Evolutionary conservation across 2,113 vertebrate genomes (phyloP).

Genomic region (Cichladusa arquata): DNA sequence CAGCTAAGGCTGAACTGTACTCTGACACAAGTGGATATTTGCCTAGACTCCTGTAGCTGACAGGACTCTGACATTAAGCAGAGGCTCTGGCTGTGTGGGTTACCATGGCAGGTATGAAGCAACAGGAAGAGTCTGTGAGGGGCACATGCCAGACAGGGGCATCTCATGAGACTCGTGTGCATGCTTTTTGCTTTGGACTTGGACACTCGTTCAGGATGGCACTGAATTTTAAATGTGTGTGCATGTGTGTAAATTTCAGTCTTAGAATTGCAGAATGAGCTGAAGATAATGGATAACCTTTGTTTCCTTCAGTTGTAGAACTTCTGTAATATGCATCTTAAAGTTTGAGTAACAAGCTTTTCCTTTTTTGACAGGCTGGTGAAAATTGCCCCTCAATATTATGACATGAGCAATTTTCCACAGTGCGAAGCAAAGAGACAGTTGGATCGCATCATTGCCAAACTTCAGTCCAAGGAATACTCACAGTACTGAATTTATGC

Average conservation of each 20-base stretch:
- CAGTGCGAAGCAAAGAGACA: conserved; percentile 97
- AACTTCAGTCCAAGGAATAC: conserved; percentile 95
- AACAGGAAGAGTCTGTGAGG: background rate
- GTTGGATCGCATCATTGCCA: conserved; percentile 94
- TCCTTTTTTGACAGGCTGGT: conserved; percentile 86
- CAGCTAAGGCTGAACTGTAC: background rate
- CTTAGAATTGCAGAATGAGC: background rate
- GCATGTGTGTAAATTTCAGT: background rate
- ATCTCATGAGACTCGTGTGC: fast-evolving
- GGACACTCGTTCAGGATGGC: background rate
- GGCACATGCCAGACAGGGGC: fast-evolving
- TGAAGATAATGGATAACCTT: background rate
- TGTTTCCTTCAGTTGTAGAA: background rate
- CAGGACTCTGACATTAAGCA: fast-evolving
- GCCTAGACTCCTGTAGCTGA: too few relatives aligned
- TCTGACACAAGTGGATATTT: fast-evolving
- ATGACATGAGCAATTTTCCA: conserved; percentile 97
- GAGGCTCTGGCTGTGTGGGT: background rate
- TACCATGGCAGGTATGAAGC: fast-evolving
- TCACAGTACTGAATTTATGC: conserved; percentile 87
- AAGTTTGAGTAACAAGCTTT: conserved; percentile 39
- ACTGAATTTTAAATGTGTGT: background rate
- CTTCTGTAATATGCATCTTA: background rate
- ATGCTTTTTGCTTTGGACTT: background rate
- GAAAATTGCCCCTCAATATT: conserved; percentile 96